These are phyloP conservation scores for Danio aesculapii DNA, from an alignment of 2,797 vertebrate genomes.

Conservation along the genomic window DNA sequence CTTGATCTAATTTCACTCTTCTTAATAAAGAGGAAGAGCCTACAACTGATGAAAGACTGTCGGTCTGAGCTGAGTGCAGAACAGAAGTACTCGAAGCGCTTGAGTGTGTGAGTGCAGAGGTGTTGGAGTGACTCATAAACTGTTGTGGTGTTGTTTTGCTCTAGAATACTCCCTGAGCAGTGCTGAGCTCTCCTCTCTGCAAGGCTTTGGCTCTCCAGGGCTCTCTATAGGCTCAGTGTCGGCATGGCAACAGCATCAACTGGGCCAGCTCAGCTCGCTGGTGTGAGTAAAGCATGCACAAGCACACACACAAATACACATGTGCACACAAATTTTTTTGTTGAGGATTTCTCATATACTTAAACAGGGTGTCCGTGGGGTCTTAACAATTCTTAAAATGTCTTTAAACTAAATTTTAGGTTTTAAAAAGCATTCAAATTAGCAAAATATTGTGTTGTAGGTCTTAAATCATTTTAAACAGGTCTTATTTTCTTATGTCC, in stretches of 20 bases:
- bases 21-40: background rate
- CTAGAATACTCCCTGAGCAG: slow-evolving; percentile 97
- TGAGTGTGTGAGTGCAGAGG: slow-evolving; percentile 59
- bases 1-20: background rate
- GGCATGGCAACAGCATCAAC: slow-evolving; percentile 98
- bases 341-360: too few relatives aligned
- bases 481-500: too few relatives aligned
- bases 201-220: slow-evolving; percentile 96
- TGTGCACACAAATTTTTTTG: too few relatives aligned
- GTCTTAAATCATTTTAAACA: too few relatives aligned
- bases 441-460: too few relatives aligned
- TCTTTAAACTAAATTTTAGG: too few relatives aligned
- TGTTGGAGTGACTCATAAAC: slow-evolving; percentile 63
- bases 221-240: slow-evolving; percentile 95
- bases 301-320: background rate
- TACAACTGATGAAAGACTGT: background rate
- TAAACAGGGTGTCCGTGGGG: too few relatives aligned
- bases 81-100: slow-evolving; percentile 8
- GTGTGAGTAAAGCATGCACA: slow-evolving; percentile 87
- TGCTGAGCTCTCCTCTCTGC: slow-evolving; percentile 94
- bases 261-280: slow-evolving; percentile 96
- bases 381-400: too few relatives aligned
- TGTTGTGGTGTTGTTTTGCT: slow-evolving; percentile 64
- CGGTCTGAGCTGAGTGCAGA: background rate
- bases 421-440: too few relatives aligned